Evolutionary conservation across 2,113 vertebrate genomes (phyloP).

Genomic region (Arvicanthis niloticus): DNA sequence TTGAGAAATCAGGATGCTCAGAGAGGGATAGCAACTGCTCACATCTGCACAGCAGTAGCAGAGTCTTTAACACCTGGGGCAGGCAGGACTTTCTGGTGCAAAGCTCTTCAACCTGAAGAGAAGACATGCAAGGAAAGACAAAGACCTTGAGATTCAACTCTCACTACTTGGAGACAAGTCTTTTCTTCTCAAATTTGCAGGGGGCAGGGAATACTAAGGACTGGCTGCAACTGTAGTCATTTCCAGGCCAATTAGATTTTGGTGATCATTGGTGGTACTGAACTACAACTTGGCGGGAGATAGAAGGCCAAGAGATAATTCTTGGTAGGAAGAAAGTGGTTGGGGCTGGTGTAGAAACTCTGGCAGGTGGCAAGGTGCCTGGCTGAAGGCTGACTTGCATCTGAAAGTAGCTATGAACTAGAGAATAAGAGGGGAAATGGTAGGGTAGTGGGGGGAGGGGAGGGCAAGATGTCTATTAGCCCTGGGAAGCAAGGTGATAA

Average conservation of each 20-base stretch:
- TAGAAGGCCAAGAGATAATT: slow-evolving; percentile 12
- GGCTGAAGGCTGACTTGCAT: not conserved
- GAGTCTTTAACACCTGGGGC: not conserved
- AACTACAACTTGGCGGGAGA: not conserved
- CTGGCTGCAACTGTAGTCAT: not conserved
- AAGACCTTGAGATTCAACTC: not conserved
- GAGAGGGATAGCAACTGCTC: not conserved
- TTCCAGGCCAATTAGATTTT: not conserved
- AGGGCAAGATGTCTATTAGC: not conserved
- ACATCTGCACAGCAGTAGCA: not conserved
- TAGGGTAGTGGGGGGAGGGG: not conserved
- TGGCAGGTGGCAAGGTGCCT: not conserved
- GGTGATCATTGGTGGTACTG: not conserved
- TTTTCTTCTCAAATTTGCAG: not conserved
- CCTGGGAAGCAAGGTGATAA: not conserved
- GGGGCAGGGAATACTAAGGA: not conserved
- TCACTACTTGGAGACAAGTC: not conserved
- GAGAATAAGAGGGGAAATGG: not conserved
- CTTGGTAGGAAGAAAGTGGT: not conserved
- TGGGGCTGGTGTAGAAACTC: not conserved
- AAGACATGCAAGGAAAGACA: not conserved
- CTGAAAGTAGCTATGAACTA: not conserved
- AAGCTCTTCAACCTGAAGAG: not conserved
- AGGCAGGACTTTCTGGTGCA: not conserved
- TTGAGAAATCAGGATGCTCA: not conserved